Evolutionary conservation across 2,113 vertebrate species (phyloP), one percentile per base, ranked within the genome.

Genomic region (Synodontis membranacea): DNA sequence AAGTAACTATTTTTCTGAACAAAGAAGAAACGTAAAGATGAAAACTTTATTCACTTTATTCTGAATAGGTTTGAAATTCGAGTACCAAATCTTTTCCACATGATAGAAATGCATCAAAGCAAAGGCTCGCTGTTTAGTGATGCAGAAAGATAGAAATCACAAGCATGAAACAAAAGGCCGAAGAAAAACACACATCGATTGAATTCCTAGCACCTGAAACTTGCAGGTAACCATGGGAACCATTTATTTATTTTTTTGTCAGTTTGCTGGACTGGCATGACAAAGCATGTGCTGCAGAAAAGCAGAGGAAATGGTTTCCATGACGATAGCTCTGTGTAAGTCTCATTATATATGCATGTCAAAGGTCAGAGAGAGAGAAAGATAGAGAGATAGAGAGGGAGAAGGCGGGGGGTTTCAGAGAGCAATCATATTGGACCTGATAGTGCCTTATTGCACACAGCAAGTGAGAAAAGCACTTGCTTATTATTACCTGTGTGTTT

Each of bases 201-300:
- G 21, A 64, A 8, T 52, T 79, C 9, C 58, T 56, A 46, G 74
- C 52, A 46, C 79, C 72, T 88, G 84, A 75, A 89, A 88, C 58
- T 50, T 48, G 56, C 14, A 70, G 66, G 85, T 92, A 86, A 90
- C 92, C 92, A 94, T 94, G 92, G 94, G 78, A 94, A 95, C 93
- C 62, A 31, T 60, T 3, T 39, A n/a, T 28, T 54, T 23, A 42
- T 34, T 34, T 25, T 83, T 90, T 90, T 88, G 84, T 90, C 83
- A 48, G 80, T 87, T 87, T 86, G 42, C 87, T 84, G 87, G 83
- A 75, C 56, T 6, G 76, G 84, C 83, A 85, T 91, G 82, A 89
- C 78, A 91, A 93, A 89, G 68, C 86, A 54, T 48, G 72, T 80
- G 50, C 79, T 74, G 83, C 91, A 21, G 31, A 44, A 56, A 76